A percentile compares a stretch with the other conserved stretches of the same genome.
phyloP scores from a whole-genome alignment of 2,113 vertebrate species.

The Scartelaos histophorus region DNA sequence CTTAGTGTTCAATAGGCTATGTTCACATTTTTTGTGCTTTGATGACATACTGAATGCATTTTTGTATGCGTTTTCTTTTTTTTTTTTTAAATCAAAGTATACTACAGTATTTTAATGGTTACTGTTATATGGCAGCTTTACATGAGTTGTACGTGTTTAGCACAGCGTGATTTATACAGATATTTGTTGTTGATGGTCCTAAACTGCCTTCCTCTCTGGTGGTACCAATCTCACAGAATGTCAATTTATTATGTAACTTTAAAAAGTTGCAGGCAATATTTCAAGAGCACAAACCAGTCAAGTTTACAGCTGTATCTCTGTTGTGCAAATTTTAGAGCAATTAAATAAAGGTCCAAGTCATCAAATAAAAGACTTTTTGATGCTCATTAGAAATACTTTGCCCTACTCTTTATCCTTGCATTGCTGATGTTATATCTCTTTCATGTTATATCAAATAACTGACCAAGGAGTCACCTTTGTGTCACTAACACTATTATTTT shows the following conservation, averaged over 20 bases:
- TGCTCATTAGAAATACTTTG: not conserved
- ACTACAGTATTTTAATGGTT: slow-evolving; percentile 22
- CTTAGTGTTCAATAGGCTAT: not conserved
- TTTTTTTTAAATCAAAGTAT: not conserved
- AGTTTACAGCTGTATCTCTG: slow-evolving; percentile 4
- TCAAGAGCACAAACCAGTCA: slow-evolving; percentile 8
- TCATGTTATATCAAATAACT: not conserved
- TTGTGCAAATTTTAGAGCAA: not conserved
- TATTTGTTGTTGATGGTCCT: not conserved
- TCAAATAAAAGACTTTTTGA: not conserved
- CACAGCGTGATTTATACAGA: slow-evolving; percentile 64
- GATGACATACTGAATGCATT: not conserved
- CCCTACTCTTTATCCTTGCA: not conserved
- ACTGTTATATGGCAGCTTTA: slow-evolving; percentile 59
- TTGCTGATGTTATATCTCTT: not conserved
- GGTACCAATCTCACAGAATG: slow-evolving; percentile 6
- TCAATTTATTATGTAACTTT: not conserved
- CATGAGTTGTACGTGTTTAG: slow-evolving; percentile 67
- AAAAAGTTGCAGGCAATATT: slow-evolving; percentile 6
- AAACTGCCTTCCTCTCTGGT: slow-evolving; percentile 9
- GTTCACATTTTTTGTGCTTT: not conserved
- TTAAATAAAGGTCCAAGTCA: slow-evolving; percentile 1
- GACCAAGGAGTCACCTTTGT: too few species aligned
- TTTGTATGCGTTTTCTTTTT: not conserved
- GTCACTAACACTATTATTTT: too few species aligned